Conservation (phyloP, 2,888 invertebrate species). For the Adelognathus sp. region DNA sequence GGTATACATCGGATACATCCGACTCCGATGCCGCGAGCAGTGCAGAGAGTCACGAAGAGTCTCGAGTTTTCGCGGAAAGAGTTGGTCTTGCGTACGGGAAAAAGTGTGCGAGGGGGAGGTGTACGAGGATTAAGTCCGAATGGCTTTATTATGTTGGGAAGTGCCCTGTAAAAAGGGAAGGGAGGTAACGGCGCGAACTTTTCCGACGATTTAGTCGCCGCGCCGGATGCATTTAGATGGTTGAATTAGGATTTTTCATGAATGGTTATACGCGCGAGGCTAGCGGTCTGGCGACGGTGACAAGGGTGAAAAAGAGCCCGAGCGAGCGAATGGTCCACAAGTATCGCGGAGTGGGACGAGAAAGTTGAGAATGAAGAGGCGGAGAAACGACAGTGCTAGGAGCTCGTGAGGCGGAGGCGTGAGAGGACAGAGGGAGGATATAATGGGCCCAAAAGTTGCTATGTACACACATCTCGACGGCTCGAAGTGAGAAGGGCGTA, state of each 20-base stretch:
- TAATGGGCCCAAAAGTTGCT: slow-evolving; percentile 61
- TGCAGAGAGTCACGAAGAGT: background rate
- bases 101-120: background rate
- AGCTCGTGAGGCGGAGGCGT: background rate
- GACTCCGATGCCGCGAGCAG: too few species aligned
- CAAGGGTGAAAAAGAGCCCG: slow-evolving; percentile 17
- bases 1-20: too few species aligned
- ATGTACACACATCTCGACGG: slow-evolving; percentile 45
- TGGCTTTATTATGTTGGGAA: slow-evolving; percentile 74
- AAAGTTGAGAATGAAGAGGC: background rate
- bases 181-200: slow-evolving; percentile 64
- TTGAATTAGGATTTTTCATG: slow-evolving; percentile 73
- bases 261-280: slow-evolving; percentile 56
- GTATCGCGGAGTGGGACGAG: slow-evolving; percentile 15
- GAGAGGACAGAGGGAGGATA: slow-evolving; percentile 43
- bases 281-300: slow-evolving; percentile 7
- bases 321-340: slow-evolving; percentile 3
- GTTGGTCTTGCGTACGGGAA: background rate
- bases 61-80: background rate
- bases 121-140: slow-evolving; percentile 70
- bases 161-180: slow-evolving; percentile 63
- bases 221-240: slow-evolving; percentile 75
- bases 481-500: too few species aligned
- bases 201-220: slow-evolving; percentile 66
- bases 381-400: background rate